Base-by-base conservation (phyloP, 35 echinoderm and acorn worm genomes). In the Acanthaster planci region DNA sequence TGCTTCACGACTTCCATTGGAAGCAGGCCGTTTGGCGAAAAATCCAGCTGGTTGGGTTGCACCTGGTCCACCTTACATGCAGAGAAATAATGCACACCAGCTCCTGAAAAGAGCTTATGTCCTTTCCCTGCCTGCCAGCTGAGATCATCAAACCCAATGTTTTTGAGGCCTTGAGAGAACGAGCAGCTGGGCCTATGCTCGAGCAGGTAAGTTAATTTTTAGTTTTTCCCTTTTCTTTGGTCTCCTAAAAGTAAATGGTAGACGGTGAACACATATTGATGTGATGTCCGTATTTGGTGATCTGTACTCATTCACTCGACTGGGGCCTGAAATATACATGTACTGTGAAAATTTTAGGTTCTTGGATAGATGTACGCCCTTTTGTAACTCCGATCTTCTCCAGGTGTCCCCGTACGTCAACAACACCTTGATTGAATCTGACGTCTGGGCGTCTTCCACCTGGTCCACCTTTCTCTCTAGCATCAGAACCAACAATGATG, bases 401-500 rank as follows among this genome's bases (percentile, higher is more conserved):
- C 59, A 78, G 76, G 26, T 78, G 18, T 40, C 2, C 36, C 21
- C 57, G 21, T 90, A 90, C 75, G 81, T 85, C 10, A 0, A 55
- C 14, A 5, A n/a, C 12, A 85, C 68, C 2, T 90, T 80, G 88
- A 77, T 90, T 18, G 39, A 22, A 4, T 27, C 58, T 7, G 30
- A 7, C 5, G 8, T 84, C 12, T 90, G 88, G 88, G 10, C 88
- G n/a, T n/a, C 88, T 81, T 12, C 21, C 0, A 39, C 36, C 58
- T 89, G 78, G 87, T 67, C 87, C 5, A 56, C 35, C 17, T 91
- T 80, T 76, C 26, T 51, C 7, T 4, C 32, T 17, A 50, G 83
- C 4, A 53, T 91, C 23, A 39, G 76, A 7, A 91, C 89, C 50
- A 91, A 91, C 19, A 87, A 91, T 35, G 89, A 91, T 40, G 47